phyloP scores from a whole-genome alignment of 2,113 vertebrate genomes.

The Patagioenas fasciata region DNA sequence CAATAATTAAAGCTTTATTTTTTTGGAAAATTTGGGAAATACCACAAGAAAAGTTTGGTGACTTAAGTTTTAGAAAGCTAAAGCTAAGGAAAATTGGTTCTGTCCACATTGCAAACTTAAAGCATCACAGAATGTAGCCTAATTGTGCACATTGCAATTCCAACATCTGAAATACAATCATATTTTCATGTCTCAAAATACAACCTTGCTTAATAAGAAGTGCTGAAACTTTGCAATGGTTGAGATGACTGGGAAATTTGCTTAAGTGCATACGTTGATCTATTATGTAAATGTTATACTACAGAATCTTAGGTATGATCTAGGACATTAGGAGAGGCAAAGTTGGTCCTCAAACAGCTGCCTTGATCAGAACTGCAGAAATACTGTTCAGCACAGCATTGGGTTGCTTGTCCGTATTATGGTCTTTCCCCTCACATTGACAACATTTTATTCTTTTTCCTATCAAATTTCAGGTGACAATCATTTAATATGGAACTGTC shows the following conservation, averaged over 20 bases:
- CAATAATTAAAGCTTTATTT: neutral
- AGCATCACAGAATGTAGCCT: neutral
- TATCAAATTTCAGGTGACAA: neutral
- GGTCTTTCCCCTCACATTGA: neutral
- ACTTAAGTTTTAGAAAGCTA: neutral
- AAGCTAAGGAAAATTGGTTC: neutral
- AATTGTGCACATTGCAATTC: neutral
- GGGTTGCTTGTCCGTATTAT: neutral
- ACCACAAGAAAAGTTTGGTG: neutral
- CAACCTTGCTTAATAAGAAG: neutral
- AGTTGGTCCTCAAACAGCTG: fast-evolving
- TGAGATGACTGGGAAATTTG: neutral
- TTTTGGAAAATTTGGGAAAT: neutral
- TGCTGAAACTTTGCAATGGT: neutral
- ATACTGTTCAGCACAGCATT: neutral
- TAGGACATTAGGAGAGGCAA: neutral
- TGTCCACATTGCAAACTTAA: neutral
- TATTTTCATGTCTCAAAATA: neutral
- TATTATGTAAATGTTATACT: neutral
- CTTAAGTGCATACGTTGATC: neutral
- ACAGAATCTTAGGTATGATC: neutral
- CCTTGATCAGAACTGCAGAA: neutral
- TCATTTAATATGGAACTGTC: neutral
- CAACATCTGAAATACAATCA: neutral
- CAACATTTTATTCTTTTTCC: neutral